Evolutionary conservation across 2,113 vertebrate species (phyloP).

Genomic region (Elaphurus davidianus): DNA sequence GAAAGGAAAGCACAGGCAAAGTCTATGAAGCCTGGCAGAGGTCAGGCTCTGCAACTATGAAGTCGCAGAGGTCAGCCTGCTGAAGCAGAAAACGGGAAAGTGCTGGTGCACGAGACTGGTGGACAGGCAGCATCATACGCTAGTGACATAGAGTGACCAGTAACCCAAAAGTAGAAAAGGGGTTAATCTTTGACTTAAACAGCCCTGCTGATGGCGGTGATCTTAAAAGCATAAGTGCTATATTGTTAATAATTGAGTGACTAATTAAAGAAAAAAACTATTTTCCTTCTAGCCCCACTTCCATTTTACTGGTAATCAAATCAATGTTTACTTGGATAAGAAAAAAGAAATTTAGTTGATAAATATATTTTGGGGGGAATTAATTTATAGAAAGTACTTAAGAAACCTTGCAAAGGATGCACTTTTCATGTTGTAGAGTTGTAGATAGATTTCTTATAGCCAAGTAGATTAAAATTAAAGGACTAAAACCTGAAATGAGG

Average conservation of each 20-base stretch:
- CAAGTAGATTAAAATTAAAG: conserved; percentile 5
- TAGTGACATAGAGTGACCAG: not conserved
- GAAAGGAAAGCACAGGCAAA: not conserved
- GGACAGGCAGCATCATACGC: fast-evolving
- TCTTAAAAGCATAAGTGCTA: not conserved
- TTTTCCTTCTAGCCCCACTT: not conserved
- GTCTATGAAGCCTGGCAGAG: not conserved
- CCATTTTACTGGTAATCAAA: not conserved
- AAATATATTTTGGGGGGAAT: not conserved
- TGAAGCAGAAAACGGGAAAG: not conserved
- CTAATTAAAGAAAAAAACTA: not conserved
- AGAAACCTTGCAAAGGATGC: not conserved
- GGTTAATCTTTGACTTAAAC: not conserved
- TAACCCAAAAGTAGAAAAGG: not conserved
- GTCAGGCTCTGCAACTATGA: not conserved
- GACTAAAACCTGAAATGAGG: not conserved
- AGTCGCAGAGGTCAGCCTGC: not conserved
- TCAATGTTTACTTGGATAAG: not conserved
- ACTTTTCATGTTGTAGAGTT: not conserved
- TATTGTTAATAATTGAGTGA: not conserved
- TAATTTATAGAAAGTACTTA: not conserved
- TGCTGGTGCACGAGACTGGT: not conserved
- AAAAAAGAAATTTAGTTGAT: not conserved
- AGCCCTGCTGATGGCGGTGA: not conserved
- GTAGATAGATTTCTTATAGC: not conserved